Conservation (phyloP, 2,797 vertebrate genomes). For the Cheirogaleus major region DNA sequence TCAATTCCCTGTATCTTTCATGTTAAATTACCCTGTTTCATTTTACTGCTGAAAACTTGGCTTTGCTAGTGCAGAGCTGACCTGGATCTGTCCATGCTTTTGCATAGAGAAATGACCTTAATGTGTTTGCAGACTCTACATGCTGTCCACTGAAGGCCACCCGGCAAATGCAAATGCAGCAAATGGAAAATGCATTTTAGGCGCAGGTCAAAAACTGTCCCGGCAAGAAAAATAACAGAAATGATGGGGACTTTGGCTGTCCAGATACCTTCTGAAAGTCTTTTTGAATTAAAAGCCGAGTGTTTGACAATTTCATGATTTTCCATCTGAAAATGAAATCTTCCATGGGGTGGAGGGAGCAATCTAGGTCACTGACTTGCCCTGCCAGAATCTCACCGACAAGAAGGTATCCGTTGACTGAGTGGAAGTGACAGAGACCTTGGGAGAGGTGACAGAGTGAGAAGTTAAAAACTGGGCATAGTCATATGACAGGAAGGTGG, state of each 20-base stretch:
- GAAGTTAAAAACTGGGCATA: background rate
- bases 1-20: slow-evolving; percentile 16
- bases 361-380: slow-evolving; percentile 54
- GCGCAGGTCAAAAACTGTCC: slow-evolving; percentile 50
- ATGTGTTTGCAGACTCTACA: slow-evolving; percentile 30
- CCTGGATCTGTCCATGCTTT: slow-evolving; percentile 72
- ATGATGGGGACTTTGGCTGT: background rate
- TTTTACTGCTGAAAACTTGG: background rate
- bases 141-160: background rate
- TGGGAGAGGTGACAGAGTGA: slow-evolving; percentile 46
- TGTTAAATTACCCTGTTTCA: slow-evolving; percentile 17
- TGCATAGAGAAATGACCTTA: slow-evolving; percentile 49
- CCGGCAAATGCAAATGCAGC: slow-evolving; percentile 41
- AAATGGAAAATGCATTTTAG: slow-evolving; percentile 65
- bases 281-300: slow-evolving; percentile 62
- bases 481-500: background rate
- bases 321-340: slow-evolving; percentile 58
- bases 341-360: background rate
- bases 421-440: slow-evolving; percentile 28
- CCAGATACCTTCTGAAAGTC: background rate
- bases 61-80: slow-evolving; percentile 51
- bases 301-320: slow-evolving; percentile 49
- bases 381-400: slow-evolving; percentile 37
- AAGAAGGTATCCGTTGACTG: background rate
- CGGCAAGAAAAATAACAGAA: slow-evolving; percentile 50